Conservation (phyloP, 2,113 vertebrate genomes). For the Bagarius yarrelli region DNA sequence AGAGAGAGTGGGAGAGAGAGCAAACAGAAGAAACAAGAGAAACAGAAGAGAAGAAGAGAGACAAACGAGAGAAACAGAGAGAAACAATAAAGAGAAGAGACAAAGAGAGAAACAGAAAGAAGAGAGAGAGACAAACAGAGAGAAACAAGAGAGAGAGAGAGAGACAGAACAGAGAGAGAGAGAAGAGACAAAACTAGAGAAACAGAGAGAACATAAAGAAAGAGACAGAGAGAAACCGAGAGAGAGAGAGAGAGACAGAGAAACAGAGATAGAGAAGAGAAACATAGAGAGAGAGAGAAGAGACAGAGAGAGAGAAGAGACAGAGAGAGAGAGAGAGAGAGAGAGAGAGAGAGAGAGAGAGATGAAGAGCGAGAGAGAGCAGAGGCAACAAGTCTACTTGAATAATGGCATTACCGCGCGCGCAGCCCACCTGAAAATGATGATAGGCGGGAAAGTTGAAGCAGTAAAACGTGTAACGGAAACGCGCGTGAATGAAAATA, state of each 20-base stretch:
- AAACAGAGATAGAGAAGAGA: neutral
- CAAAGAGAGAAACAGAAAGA: neutral
- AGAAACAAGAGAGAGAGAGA: neutral
- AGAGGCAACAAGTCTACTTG: neutral
- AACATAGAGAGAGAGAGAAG: neutral
- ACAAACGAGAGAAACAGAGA: neutral
- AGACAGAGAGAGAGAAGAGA: neutral
- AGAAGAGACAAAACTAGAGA: neutral
- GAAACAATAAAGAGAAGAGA: too few relatives aligned
- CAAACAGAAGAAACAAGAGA: too few relatives aligned
- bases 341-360: neutral
- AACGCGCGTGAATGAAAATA: neutral
- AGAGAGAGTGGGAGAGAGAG: neutral
- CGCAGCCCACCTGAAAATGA: slow-evolving; percentile 51
- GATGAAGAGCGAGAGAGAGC: neutral
- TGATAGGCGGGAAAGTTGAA: slow-evolving; percentile 45
- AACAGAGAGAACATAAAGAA: neutral
- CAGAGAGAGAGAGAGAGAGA: neutral
- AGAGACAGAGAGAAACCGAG: too few relatives aligned
- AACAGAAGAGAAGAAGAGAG: too few relatives aligned
- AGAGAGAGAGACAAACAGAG: too few relatives aligned
- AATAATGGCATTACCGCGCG: neutral
- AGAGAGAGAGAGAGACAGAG: neutral
- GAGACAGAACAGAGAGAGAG: neutral
- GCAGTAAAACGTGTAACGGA: neutral